A percentile compares a stretch with the other conserved stretches of the same genome.
Conservation (phyloP, 2,113 vertebrate species). For the Leptobrachium leishanense region DNA sequence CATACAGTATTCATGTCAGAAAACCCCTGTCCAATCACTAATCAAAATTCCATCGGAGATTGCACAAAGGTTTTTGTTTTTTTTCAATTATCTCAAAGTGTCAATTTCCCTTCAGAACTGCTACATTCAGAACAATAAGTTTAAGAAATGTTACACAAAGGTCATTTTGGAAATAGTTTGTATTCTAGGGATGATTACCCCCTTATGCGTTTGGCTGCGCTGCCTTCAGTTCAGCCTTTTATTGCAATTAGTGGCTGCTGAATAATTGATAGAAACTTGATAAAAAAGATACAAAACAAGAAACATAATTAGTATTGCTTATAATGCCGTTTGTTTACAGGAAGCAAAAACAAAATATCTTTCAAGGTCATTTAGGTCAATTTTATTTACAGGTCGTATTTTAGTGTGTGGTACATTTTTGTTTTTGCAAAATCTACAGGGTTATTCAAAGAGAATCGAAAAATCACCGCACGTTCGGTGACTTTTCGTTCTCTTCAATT, state of each 20-base stretch:
- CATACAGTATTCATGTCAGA: background rate
- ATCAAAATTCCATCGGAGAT: background rate
- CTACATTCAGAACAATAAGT: constrained; percentile 25
- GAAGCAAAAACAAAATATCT: background rate
- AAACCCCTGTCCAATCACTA: background rate
- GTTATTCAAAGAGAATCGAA: too few relatives aligned
- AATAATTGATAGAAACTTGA: constrained; percentile 34
- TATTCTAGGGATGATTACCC: constrained; percentile 24
- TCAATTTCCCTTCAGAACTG: background rate
- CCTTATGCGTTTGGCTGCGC: constrained; percentile 13
- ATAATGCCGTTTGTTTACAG: background rate
- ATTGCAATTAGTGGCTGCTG: constrained; percentile 18
- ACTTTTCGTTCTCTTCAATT: too few relatives aligned
- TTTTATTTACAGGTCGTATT: too few relatives aligned
- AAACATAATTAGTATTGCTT: background rate
- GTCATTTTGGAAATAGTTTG: constrained; percentile 25
- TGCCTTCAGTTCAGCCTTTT: background rate
- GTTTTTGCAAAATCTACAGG: too few relatives aligned
- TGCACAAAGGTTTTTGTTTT: background rate
- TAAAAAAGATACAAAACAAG: background rate
- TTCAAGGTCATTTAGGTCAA: too few relatives aligned
- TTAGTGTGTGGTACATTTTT: too few relatives aligned
- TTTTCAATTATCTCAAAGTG: background rate
- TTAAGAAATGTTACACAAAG: constrained; percentile 34
- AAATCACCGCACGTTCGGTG: too few relatives aligned